A percentile compares a stretch with the other conserved stretches of the same genome.
Evolutionary conservation across 2,797 vertebrate species (phyloP).

Genomic region (Loris lydekkerianus): DNA sequence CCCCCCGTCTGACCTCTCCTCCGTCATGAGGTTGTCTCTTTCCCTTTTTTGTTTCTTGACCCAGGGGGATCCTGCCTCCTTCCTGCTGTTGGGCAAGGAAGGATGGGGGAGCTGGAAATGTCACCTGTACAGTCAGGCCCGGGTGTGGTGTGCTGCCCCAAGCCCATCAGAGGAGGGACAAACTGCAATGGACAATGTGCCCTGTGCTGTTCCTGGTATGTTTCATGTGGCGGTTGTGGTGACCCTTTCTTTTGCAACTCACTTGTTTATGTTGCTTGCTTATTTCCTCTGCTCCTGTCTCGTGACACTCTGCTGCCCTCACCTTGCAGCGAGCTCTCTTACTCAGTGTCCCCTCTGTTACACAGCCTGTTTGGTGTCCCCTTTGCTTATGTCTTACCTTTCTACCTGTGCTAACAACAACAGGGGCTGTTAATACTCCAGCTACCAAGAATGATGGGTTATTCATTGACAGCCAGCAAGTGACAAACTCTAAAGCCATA

Average conservation of each 20-base stretch:
- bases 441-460: not conserved
- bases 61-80: not conserved
- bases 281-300: not conserved
- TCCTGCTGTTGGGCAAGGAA: not conserved
- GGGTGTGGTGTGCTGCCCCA: not conserved
- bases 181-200: not conserved
- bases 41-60: not conserved
- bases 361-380: too few species aligned
- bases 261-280: not conserved
- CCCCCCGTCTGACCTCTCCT: not conserved
- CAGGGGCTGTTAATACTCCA: not conserved
- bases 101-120: not conserved
- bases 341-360: not conserved
- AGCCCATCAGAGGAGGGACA: not conserved
- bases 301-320: not conserved
- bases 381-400: not conserved
- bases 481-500: not conserved
- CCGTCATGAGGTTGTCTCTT: not conserved
- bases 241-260: not conserved
- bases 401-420: not conserved
- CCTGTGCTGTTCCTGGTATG: not conserved
- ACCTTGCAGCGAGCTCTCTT: not conserved
- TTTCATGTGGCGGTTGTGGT: not conserved
- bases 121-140: not conserved
- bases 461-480: not conserved